Conservation (phyloP, 2,797 vertebrate species). For the Lophura swinhoii region DNA sequence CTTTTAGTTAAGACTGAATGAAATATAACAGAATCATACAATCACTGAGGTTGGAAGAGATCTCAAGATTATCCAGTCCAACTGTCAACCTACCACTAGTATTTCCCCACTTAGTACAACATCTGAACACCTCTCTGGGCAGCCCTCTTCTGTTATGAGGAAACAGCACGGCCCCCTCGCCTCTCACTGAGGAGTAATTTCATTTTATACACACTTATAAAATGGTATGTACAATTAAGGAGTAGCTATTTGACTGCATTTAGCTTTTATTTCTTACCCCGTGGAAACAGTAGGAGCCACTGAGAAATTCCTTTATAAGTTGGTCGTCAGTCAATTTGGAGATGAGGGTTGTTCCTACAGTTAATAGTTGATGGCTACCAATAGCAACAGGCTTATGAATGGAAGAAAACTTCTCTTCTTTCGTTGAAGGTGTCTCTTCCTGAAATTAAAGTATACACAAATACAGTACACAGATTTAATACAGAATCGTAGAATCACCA, state of each 20-base stretch:
- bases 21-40: too few relatives aligned
- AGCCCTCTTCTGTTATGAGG: too few relatives aligned
- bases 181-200: background rate
- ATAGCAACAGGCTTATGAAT: slow-evolving; percentile 92
- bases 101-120: too few relatives aligned
- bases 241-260: background rate
- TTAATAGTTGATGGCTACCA: slow-evolving; percentile 88
- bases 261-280: slow-evolving; percentile 85
- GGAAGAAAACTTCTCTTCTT: slow-evolving; percentile 91
- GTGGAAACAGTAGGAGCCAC: slow-evolving; percentile 96
- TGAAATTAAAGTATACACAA: slow-evolving; percentile 64
- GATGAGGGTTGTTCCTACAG: slow-evolving; percentile 96
- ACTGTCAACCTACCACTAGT: too few relatives aligned
- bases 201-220: background rate
- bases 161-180: too few relatives aligned
- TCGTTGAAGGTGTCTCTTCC: slow-evolving; percentile 85
- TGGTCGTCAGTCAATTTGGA: slow-evolving; percentile 96
- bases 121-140: too few relatives aligned
- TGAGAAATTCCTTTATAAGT: slow-evolving; percentile 97
- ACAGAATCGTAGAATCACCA: too few relatives aligned
- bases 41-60: too few relatives aligned
- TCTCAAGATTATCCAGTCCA: too few relatives aligned
- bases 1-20: too few relatives aligned
- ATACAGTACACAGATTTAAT: background rate
- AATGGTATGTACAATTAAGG: background rate